Conservation (phyloP, 2,797 vertebrate species). For the Pipistrellus kuhlii region DNA sequence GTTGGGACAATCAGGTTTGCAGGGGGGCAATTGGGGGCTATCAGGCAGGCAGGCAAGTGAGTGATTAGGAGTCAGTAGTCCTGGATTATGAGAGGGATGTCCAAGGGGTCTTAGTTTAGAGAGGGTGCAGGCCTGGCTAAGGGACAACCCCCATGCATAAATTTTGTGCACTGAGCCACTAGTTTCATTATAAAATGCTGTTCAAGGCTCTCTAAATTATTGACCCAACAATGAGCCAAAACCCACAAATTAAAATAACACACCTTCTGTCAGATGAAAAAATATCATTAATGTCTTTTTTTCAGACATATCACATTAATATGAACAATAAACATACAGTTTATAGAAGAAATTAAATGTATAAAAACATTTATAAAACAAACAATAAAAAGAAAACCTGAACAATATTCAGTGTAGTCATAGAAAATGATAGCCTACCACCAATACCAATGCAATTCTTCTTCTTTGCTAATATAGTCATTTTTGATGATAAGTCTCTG, state of each 20-base stretch:
- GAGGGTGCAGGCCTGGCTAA: too few species aligned
- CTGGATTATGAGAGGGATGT: too few species aligned
- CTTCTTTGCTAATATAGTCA: background rate
- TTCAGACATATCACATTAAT: background rate
- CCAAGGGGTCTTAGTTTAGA: too few species aligned
- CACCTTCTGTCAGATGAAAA: background rate
- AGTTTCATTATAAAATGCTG: background rate
- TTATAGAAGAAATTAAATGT: constrained; percentile 10
- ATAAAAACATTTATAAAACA: background rate
- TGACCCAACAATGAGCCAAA: background rate
- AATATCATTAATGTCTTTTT: constrained; percentile 8
- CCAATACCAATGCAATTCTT: background rate
- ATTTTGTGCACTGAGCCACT: too few species aligned
- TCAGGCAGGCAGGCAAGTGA: too few species aligned
- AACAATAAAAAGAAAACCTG: background rate
- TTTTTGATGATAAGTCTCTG: background rate
- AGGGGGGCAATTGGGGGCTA: too few species aligned
- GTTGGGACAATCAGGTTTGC: too few species aligned
- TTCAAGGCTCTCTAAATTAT: constrained; percentile 19
- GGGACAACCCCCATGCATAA: too few species aligned
- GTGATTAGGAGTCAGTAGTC: too few species aligned
- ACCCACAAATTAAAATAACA: background rate
- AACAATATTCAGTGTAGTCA: background rate
- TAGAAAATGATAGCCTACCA: background rate
- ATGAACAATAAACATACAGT: background rate